Percentiles rank a stretch among this genome's conserved stretches.
These are phyloP conservation scores for Synergus laeviventris DNA, from an alignment of 2,888 invertebrate genomes.

Conservation along the genomic window DNA sequence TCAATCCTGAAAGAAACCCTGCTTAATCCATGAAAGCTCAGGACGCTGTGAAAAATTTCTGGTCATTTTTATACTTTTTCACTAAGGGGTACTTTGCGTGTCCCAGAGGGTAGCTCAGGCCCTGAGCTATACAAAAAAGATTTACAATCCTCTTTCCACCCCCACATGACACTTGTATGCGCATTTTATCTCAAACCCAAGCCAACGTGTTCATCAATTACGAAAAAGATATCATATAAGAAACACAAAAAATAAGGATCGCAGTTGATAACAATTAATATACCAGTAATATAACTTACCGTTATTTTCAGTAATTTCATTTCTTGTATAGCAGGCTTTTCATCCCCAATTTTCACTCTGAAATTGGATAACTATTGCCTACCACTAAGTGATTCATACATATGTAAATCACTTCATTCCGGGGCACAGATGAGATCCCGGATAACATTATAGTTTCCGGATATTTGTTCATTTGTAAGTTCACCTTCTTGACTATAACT, in stretches of 20 bases:
- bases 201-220: neutral
- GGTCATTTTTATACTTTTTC: neutral
- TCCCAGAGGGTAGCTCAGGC: neutral
- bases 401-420: neutral
- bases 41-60: neutral
- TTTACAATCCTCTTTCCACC: neutral
- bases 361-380: neutral
- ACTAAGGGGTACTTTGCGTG: neutral
- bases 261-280: no score
- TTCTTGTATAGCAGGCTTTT: neutral
- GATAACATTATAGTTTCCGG: neutral
- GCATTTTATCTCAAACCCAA: neutral
- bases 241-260: neutral
- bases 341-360: neutral
- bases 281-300: no score
- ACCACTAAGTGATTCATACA: neutral
- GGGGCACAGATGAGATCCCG: neutral
- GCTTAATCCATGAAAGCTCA: neutral
- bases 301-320: no score
- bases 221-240: neutral
- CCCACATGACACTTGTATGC: neutral
- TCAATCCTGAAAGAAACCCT: neutral
- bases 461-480: neutral
- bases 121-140: constrained; percentile 1
- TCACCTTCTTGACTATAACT: neutral